Evolutionary conservation across 1,140 invertebrate genomes (phyloP), one percentile per base, ranked within the genome.

Genomic region (Maniola jurtina): DNA sequence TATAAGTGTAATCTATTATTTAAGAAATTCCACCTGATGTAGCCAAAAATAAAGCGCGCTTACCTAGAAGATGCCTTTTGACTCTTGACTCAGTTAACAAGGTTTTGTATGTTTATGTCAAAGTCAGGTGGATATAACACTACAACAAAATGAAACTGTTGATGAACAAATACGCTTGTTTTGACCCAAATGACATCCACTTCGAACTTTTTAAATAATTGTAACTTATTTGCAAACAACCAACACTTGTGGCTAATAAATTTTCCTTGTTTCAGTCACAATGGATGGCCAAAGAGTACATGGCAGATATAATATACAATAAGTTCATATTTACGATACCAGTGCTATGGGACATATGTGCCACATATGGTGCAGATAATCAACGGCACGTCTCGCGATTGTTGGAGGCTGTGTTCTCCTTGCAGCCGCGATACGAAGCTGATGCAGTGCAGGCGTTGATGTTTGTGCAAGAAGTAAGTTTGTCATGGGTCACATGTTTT

Each of bases 311-410:
- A 52, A 79, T 97, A 45, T 97, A 97, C 82, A 92, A 96, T 35
- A 95, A 96, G 72, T 96, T 94, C 84, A 91, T 97, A 67, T 95
- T 97, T 79, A 96, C 96, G 15, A 92, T 97, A 67, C 96, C 96
- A 13, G 94, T 96, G 71, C 88, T 97, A 67, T 94, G 96, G 80
- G 96, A 97, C 80, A 77, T 97, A 1, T 94, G 95, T 82, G 92
- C 95, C 57, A 84, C 95, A 5, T 96, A 96, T 80, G 95, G 95
- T 5, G 90, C 92, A 65, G 92, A 93, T 50, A 96, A 97, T 79
- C 70, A 79, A 5, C 80, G 90, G 40, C 83, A 95, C 54, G 84
- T 96, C 8, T 73, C 86, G 0, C 92, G 93, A 76, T 93, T 97
- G 63, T 77, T 97, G 40, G 88, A 92, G 0, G 93, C 92, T 55